phyloP scores from a whole-genome alignment of 2,888 invertebrate genomes.

The Empis livida region DNA sequence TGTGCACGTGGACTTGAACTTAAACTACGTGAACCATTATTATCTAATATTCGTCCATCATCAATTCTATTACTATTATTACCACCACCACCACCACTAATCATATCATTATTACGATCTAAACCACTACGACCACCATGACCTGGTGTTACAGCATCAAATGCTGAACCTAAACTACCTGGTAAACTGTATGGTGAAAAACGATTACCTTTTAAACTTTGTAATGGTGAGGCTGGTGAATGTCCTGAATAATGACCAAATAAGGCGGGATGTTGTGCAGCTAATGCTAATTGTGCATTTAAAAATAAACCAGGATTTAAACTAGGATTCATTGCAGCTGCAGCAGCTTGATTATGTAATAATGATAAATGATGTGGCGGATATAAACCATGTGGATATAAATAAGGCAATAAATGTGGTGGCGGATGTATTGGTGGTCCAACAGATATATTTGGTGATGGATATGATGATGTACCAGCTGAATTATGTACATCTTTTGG shows the following conservation, averaged over 20 bases:
- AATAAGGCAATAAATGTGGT: slow-evolving; percentile 76
- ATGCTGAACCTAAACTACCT: slow-evolving; percentile 66
- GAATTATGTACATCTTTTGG: slow-evolving; percentile 38
- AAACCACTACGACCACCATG: slow-evolving; percentile 4
- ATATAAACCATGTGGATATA: slow-evolving; percentile 82
- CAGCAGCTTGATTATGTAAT: slow-evolving; percentile 47
- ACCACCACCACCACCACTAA: slow-evolving; percentile 15
- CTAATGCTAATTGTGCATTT: slow-evolving; percentile 78
- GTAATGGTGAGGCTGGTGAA: slow-evolving; percentile 55
- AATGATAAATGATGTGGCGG: slow-evolving; percentile 60
- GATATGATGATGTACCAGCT: slow-evolving; percentile 49
- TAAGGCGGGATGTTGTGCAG: slow-evolving; percentile 71
- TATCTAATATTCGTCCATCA: slow-evolving; percentile 4
- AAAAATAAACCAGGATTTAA: slow-evolving; percentile 75
- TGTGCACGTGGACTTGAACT: slow-evolving; percentile 34
- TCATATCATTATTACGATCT: neutral
- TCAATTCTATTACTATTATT: slow-evolving; percentile 13
- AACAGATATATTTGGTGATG: slow-evolving; percentile 85
- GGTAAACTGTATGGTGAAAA: slow-evolving; percentile 85
- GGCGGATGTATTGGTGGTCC: slow-evolving; percentile 90
- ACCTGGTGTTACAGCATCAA: slow-evolving; percentile 78
- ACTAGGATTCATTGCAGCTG: slow-evolving; percentile 39
- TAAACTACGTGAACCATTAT: slow-evolving; percentile 32
- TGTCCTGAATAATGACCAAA: slow-evolving; percentile 56
- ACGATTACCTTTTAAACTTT: slow-evolving; percentile 60